Base-by-base conservation (phyloP, 2,888 invertebrate genomes). In the Cosmopolites sordidus region DNA sequence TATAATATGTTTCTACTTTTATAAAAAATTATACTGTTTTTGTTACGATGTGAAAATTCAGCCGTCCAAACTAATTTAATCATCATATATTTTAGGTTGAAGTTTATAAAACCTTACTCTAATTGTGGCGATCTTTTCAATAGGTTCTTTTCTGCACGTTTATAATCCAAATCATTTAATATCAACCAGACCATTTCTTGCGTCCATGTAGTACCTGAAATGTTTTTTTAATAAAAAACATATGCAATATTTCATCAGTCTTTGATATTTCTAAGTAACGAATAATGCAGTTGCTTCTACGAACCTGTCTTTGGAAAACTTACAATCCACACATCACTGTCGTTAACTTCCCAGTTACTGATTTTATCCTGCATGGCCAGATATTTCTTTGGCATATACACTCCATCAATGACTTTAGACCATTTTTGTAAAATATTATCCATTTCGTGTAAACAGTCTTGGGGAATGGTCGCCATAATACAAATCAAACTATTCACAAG, bases 171-270 rank as follows among this genome's bases (percentile, higher is more conserved):
- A 63, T 87, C 81, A 64, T 90, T 87, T 2, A 86, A 84, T 53
- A 95, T 81, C n/a, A 92, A 78, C 88, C 92, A 95, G 1, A 90
- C 83, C 84, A 95, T 92, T 77, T 95, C 94, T 68, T 93, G 92
- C 0, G 88, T 83, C 94, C 94, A 95, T 1, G 94, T 94, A 16
- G 93, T 93, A 11, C 89, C 89, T 89, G 58, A n/a, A n/a, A n/a
- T n/a, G n/a, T n/a, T n/a, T n/a, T n/a, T n/a, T n/a, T n/a, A n/a
- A n/a, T n/a, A 18, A 65, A 64, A 38, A 12, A 22, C 8, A 45
- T 30, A 8, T 29, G 6, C 6, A 29, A 8, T 29, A 29, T 29
- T 29, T 8, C 6, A 11, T 29, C 6, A 8, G 29, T 11, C 6
- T 11, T 29, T 11, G 11, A 29, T 29, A 29, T 6, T 29, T n/a